These are phyloP conservation scores for Discoglossus pictus DNA, from an alignment of 2,797 vertebrate genomes.

Conservation along the genomic window DNA sequence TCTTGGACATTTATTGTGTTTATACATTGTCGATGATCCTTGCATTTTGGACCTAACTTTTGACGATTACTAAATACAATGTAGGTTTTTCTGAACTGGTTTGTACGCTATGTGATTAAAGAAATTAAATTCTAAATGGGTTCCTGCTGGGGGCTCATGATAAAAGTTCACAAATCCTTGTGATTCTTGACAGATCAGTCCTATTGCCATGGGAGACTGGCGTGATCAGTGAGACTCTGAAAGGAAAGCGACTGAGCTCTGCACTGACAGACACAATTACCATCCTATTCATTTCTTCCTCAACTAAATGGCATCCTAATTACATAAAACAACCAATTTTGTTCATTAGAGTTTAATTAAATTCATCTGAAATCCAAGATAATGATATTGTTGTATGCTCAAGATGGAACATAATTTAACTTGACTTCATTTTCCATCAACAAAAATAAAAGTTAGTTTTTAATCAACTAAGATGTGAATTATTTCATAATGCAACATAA, in stretches of 20 bases:
- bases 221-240: conserved; percentile 21
- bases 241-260: conserved; percentile 12
- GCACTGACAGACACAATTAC: conserved; percentile 49
- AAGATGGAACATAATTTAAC: conserved; percentile 62
- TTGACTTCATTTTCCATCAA: conserved; percentile 53
- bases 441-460: conserved; percentile 60
- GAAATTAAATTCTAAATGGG: conserved; percentile 1
- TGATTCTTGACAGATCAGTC: conserved; percentile 28
- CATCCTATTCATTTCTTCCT: conserved; percentile 55
- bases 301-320: conserved; percentile 59
- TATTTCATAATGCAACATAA: conserved; percentile 53
- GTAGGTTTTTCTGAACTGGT: too few relatives aligned
- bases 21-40: too few relatives aligned
- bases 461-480: conserved; percentile 53
- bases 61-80: too few relatives aligned
- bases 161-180: conserved; percentile 29
- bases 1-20: too few relatives aligned
- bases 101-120: conserved; percentile 9
- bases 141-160: not conserved
- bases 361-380: conserved; percentile 62
- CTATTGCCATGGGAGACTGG: conserved; percentile 20
- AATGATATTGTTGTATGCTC: conserved; percentile 58
- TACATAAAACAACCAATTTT: conserved; percentile 63
- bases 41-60: too few relatives aligned
- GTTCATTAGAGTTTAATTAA: conserved; percentile 64